A percentile compares a stretch with the other conserved stretches of the same genome.
phyloP scores from a whole-genome alignment of 2,113 vertebrate species.

The Vidua chalybeata region DNA sequence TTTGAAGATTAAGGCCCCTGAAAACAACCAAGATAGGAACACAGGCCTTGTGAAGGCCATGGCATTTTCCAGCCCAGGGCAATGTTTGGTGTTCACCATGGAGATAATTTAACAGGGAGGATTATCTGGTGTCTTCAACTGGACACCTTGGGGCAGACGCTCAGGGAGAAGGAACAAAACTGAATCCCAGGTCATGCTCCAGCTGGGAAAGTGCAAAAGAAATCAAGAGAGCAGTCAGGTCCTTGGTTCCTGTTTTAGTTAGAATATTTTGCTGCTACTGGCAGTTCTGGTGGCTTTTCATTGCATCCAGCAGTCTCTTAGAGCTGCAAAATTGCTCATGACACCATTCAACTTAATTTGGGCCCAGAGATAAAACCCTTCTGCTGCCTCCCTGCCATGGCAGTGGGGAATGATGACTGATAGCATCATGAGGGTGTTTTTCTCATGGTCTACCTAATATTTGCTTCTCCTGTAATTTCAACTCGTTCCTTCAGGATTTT shows the following conservation, averaged over 20 bases:
- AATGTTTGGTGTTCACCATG: background rate
- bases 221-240: background rate
- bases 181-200: background rate
- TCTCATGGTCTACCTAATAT: background rate
- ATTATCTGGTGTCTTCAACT: background rate
- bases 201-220: background rate
- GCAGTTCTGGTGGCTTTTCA: background rate
- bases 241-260: background rate
- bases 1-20: background rate
- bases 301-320: background rate
- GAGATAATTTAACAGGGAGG: background rate
- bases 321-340: background rate
- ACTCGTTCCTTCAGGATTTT: background rate
- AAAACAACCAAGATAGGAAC: background rate
- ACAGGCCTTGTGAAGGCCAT: background rate
- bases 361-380: background rate
- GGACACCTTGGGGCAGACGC: background rate
- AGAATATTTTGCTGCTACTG: background rate
- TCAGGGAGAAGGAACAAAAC: background rate
- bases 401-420: background rate
- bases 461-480: background rate
- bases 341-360: background rate
- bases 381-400: background rate
- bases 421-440: background rate
- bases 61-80: background rate